Conservation (phyloP, 2,113 vertebrate species). For the Scortum barcoo region DNA sequence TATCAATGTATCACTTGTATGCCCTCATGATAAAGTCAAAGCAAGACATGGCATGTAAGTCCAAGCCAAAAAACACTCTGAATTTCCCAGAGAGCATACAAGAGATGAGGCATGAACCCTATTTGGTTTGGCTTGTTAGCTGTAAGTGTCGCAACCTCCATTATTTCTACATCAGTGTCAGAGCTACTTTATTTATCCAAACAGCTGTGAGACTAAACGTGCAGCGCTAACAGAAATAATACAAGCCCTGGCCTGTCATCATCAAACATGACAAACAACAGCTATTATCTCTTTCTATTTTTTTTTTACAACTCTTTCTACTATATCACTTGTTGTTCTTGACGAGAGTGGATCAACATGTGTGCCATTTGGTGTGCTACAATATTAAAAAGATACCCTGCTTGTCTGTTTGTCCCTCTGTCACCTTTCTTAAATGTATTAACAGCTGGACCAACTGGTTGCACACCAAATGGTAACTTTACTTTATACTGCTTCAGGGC, state of each 20-base stretch:
- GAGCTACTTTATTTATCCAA: constrained; percentile 14
- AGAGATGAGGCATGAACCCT: neutral
- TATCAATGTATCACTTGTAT: neutral
- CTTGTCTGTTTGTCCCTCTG: neutral
- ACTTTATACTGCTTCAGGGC: neutral
- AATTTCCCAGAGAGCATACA: neutral
- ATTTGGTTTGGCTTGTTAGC: neutral
- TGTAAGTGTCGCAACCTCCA: neutral
- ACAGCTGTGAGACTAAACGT: constrained; percentile 22
- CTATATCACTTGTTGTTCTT: neutral
- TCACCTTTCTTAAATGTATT: neutral
- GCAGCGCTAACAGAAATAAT: constrained; percentile 1
- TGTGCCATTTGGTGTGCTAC: neutral
- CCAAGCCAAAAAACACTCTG: neutral
- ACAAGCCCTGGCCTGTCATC: constrained; percentile 12
- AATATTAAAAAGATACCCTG: neutral
- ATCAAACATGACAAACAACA: constrained; percentile 3
- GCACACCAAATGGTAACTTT: neutral
- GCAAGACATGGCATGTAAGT: neutral
- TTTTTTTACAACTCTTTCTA: neutral
- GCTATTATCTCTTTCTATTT: neutral
- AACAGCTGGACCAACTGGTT: neutral
- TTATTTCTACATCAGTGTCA: constrained; percentile 12
- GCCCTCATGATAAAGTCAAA: neutral
- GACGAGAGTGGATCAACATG: neutral